These are phyloP conservation scores for Macrobrachium rosenbergii DNA, from an alignment of 1,140 invertebrate genomes.

Conservation along the genomic window DNA sequence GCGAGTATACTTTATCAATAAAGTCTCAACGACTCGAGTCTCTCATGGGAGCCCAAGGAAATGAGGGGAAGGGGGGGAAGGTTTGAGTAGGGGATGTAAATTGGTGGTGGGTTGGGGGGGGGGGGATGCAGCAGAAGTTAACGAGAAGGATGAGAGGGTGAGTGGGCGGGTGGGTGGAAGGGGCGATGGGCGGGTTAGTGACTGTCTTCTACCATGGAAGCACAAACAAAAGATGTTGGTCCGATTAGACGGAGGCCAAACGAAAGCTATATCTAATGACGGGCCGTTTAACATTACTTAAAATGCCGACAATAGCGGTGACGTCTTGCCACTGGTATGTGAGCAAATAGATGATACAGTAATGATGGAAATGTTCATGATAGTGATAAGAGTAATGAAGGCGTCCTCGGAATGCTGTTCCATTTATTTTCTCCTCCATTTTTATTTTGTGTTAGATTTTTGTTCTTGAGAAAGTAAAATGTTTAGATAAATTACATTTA, in stretches of 20 bases:
- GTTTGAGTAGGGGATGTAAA: not conserved
- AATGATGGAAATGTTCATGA: too few species aligned
- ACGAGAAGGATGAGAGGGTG: constrained; percentile 15
- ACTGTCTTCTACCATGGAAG: not conserved
- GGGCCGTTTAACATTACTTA: too few species aligned
- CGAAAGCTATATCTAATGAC: too few species aligned
- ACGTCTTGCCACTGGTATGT: too few species aligned
- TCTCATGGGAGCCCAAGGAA: not conserved
- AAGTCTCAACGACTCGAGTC: not conserved
- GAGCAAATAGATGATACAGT: too few species aligned
- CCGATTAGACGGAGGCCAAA: too few species aligned
- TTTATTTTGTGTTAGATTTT: constrained; percentile 38
- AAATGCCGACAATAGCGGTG: too few species aligned
- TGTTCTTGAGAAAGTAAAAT: constrained; percentile 22
- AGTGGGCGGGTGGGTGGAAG: not conserved
- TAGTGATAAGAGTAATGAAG: too few species aligned
- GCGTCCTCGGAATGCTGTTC: not conserved
- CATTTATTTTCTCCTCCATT: constrained; percentile 15
- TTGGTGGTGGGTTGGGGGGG: not conserved
- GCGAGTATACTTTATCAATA: constrained; percentile 38
- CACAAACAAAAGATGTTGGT: too few species aligned
- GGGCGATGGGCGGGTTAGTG: not conserved
- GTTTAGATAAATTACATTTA: not conserved
- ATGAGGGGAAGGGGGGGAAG: not conserved
- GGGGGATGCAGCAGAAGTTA: not conserved